phyloP scores from a whole-genome alignment of 2,888 invertebrate genomes.

The Gryllus longicercus region DNA sequence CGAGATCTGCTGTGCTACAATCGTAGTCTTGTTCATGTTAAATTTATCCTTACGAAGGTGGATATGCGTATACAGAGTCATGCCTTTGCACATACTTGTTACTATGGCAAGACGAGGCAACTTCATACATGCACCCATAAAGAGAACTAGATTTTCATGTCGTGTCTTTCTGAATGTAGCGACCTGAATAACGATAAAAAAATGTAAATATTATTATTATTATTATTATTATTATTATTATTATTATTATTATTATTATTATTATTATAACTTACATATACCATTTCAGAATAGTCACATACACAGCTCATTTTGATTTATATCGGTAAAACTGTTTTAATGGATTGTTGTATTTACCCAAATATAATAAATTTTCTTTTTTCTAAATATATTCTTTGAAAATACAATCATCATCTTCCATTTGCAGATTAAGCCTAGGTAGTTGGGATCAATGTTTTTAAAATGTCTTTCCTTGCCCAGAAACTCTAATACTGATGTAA shows the following conservation, averaged over 20 bases:
- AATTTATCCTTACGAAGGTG: conserved; percentile 91
- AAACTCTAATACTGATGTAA: too few species aligned
- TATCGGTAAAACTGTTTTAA: too few species aligned
- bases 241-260: not conserved
- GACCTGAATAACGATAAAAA: conserved; percentile 55
- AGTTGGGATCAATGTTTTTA: too few species aligned
- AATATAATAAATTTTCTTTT: too few species aligned
- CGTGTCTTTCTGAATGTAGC: conserved; percentile 95
- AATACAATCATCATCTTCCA: too few species aligned
- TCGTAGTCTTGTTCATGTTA: conserved; percentile 85
- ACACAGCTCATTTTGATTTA: too few species aligned
- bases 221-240: too few species aligned
- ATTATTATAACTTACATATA: not conserved
- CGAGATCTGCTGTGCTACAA: conserved; percentile 94
- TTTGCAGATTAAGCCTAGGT: too few species aligned
- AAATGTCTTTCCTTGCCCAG: too few species aligned
- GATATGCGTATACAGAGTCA: conserved; percentile 89
- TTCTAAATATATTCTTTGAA: too few species aligned
- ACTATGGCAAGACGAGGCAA: conserved; percentile 94
- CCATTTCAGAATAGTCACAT: too few species aligned
- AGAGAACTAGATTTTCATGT: conserved; percentile 96
- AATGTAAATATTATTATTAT: not conserved
- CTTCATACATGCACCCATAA: conserved; percentile 99
- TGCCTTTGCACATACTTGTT: conserved; percentile 94
- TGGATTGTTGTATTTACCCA: too few species aligned